Evolutionary conservation across 2,797 vertebrate species (phyloP), one percentile per base, ranked within the genome.

Genomic region (Kryptopterus vitreolus): DNA sequence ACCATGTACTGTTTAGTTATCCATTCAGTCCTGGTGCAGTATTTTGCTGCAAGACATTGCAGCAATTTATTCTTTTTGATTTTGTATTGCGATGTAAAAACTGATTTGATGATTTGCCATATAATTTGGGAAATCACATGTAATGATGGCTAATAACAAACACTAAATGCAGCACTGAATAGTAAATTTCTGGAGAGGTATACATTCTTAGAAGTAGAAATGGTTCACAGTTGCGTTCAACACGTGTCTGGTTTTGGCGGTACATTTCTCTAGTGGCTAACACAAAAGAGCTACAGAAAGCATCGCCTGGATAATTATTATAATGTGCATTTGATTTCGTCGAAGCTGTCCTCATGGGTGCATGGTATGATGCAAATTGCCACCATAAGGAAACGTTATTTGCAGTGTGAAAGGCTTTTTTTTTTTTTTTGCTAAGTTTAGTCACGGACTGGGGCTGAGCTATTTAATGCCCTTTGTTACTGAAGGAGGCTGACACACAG

Each of bases 381-480:
- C 5, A 73, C 38, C 35, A 43, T 18, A 43, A 58, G 33, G 53
- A 57, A 73, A 58, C 33, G 18, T 8, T 24, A 18, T 43, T 58
- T 73, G 53, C 55, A 57, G 52, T 58, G 52, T 53, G 35, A 72
- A 72, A 72, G 11, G 20, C 35, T 43, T 43, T 38, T 38, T 71
- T 33, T 72, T 43, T 43, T 38, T 38, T 71, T 33, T 72, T 72
- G 20, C 52, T 9, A 73, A 35, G 20, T 57, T 73, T 73, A 57
- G 22, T 57, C 12, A 73, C 22, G 52, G 15, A 73, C 12, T 33
- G 48, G 24, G 57, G 63, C 16, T 12, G 33, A 72, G 31, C 26
- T 43, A 57, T 74, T 46, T 57, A 55, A 74, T 74, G 24, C 50
- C 59, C 46, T 72, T 65, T 73, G 69, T 79, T 63, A 71, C 16